Conservation (phyloP, 2,888 invertebrate species). For the Peribatodes rhomboidaria region DNA sequence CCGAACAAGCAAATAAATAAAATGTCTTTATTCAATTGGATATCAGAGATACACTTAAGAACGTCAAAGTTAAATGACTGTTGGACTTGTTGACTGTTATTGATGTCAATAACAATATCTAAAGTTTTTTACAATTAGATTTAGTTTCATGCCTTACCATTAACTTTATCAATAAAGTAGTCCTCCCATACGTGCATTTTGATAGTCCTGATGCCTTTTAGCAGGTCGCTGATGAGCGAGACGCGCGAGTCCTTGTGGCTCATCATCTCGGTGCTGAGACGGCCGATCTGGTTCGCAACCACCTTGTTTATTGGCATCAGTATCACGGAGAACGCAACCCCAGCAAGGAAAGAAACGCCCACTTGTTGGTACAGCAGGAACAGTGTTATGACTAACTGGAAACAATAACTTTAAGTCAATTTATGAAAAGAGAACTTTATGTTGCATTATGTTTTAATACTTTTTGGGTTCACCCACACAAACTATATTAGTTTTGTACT, state of each 20-base stretch:
- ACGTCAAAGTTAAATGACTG: too few species aligned
- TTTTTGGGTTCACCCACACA: too few species aligned
- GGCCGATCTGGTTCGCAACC: constrained; percentile 95
- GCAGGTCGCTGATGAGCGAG: constrained; percentile 93
- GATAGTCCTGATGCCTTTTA: constrained; percentile 95
- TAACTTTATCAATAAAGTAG: constrained; percentile 91
- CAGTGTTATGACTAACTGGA: constrained; percentile 92
- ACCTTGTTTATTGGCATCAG: constrained; percentile 97
- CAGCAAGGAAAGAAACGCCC: constrained; percentile 96
- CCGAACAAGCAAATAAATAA: constrained; percentile 4
- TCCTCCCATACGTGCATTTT: constrained; percentile 98
- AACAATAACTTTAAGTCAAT: constrained; percentile 43
- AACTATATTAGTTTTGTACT: too few species aligned
- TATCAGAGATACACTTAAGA: too few species aligned
- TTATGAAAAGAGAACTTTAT: too few species aligned
- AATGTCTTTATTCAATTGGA: too few species aligned
- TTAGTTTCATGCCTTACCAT: too few species aligned
- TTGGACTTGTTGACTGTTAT: too few species aligned
- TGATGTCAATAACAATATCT: too few species aligned
- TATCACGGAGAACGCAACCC: constrained; percentile 93
- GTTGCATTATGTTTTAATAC: too few species aligned
- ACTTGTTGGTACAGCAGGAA: constrained; percentile 95
- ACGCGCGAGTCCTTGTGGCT: constrained; percentile 95
- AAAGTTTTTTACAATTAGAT: too few species aligned
- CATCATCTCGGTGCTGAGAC: constrained; percentile 95